Evolutionary conservation across 1,140 invertebrate genomes (phyloP), one percentile per base, ranked within the genome.

Genomic region (Lepidostoma basale): DNA sequence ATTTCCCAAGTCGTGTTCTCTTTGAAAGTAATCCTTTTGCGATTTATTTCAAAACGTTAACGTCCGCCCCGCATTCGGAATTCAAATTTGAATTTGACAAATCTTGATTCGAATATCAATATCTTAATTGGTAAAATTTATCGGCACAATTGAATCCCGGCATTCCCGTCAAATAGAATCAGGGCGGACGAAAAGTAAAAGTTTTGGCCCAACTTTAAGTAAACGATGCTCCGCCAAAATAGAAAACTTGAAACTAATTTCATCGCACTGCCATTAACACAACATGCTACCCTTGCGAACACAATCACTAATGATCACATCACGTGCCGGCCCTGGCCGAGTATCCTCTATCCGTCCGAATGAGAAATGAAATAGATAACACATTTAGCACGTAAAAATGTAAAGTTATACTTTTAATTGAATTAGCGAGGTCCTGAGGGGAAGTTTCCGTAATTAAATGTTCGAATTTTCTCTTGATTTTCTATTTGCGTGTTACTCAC

Each of bases 291-390:
- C 56, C 56, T 42, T 40, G 39, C 30, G 25, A 42, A 60, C 16
- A 60, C 56, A 60, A 60, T 60, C 56, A 26, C 56, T 60, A 60
- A 60, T 44, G 56, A 44, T 60, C 56, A 42, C 22, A 60, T 60
- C 20, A 60, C 56, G 56, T 60, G 56, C 39, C 25, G 1, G 9
- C 8, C 12, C 25, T 28, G 25, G 22, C 18, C 9, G 5, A 3
- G 26, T 6, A 60, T 36, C 8, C 36, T 60, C 42, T 60, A 22
- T 42, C 56, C 40, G 16, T 9, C 16, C 30, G 18, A n/a, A 33
- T 30, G 3, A 5, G 42, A 45, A 60, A 60, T 42, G 20, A 60
- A 42, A 60, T 40, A 60, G 33, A 60, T 42, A 33, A 42, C 22
- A 3, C 22, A 47, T 40, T 23, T 18, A 47, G 36, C 49, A 33